Base-by-base conservation (phyloP, 2,888 invertebrate genomes). In the Dermolepida albohirtum region DNA sequence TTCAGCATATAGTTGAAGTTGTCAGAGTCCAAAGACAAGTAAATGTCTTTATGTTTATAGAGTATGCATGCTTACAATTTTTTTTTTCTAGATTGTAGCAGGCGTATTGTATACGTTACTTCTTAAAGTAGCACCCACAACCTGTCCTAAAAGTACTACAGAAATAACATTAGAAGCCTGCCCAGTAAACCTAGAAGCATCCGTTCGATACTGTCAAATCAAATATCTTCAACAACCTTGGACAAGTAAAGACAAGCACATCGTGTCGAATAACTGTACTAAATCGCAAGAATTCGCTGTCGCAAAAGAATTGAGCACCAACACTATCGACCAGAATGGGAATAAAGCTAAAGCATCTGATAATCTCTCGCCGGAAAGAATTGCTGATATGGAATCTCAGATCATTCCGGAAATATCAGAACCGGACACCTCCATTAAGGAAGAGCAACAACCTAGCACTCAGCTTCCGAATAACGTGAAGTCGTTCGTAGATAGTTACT, bases 221-320 rank as follows among this genome's bases (percentile, higher is more conserved):
- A 85, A 87, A 16, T 86, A 89, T 74, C 80, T 89, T 66, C 89
- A 91, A 78, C 88, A 89, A 75, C 89, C 89, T 0, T 91, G 91
- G 90, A 78, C 88, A 27, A 86, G 86, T 54, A 89, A 87, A 78
- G 86, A 86, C 51, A 87, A 89, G 76, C 85, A 88, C 11, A 85
- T 92, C 66, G 79, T 88, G 54, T 83, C 86, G 22, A 90, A 91
- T 74, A 92, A 92, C 76, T 91, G 91, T 77, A 90, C 90, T 1
- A 80, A 83, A 54, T 83, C 86, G 57, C 88, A 87, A 85, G 80
- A 81, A 70, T 88, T 83, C 75, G 83, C 82, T 29, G 59, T 59
- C 12, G 5, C 68, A 84, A 84, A 64, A 49, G 17, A 66, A 57
- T 8, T 16, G 74, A 22, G 77, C 77, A 66, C 75, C 72, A 76